phyloP scores from a whole-genome alignment of 2,113 vertebrate species.

The Erpornis zantholeuca region DNA sequence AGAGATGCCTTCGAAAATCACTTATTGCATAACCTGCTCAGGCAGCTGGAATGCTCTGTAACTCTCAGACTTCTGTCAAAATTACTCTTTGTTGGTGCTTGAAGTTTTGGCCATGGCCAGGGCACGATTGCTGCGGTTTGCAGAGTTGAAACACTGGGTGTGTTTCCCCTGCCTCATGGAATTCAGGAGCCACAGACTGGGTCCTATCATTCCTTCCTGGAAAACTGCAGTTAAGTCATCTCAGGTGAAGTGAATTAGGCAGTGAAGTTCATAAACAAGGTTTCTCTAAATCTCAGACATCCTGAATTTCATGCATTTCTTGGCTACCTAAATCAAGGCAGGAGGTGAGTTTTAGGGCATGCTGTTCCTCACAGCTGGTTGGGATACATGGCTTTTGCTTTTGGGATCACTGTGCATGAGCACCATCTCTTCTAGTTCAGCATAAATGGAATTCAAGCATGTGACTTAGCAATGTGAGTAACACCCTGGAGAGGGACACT shows the following conservation, averaged over 20 bases:
- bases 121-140: fast-evolving
- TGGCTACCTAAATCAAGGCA: neutral
- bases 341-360: neutral
- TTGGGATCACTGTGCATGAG: neutral
- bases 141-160: neutral
- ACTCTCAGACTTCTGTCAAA: neutral
- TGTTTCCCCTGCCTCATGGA: neutral
- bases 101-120: neutral
- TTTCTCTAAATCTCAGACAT: neutral
- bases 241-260: neutral
- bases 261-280: neutral
- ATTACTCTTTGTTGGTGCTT: neutral
- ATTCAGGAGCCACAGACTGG: neutral
- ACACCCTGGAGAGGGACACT: neutral
- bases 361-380: neutral
- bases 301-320: neutral
- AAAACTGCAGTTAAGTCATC: neutral
- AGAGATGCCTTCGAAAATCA: neutral
- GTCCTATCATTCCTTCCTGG: neutral
- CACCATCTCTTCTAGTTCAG: neutral
- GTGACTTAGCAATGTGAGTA: fast-evolving
- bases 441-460: neutral
- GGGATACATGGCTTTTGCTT: neutral
- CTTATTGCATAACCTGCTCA: neutral
- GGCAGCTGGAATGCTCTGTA: neutral